Conservation (phyloP, 1,140 invertebrate genomes). For the Tetramorium parvispinum region DNA sequence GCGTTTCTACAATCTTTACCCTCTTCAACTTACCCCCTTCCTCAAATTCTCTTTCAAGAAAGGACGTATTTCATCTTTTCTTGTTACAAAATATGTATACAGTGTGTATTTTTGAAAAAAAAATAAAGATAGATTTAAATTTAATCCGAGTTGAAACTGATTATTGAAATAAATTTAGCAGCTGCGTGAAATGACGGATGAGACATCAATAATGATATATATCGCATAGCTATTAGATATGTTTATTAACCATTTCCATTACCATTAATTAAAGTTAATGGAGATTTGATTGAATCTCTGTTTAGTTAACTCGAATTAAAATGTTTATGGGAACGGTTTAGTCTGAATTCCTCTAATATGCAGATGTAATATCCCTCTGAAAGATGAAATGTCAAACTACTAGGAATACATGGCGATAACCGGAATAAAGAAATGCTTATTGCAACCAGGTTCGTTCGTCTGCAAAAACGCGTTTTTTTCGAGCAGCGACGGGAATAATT, state of each 20-base stretch:
- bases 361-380: neutral
- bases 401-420: neutral
- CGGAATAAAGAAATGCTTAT: slow-evolving; percentile 15
- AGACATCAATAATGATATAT: neutral
- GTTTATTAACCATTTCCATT: neutral
- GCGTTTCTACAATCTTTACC: neutral
- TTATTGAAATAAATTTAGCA: neutral
- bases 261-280: neutral
- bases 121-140: neutral
- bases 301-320: neutral
- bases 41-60: neutral
- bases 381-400: slow-evolving; percentile 19
- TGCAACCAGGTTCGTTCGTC: neutral
- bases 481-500: neutral
- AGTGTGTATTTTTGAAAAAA: neutral
- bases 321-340: neutral
- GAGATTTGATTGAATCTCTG: neutral
- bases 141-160: neutral
- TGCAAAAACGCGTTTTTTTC: neutral
- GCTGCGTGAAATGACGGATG: neutral
- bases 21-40: neutral
- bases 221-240: neutral
- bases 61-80: neutral
- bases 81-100: neutral
- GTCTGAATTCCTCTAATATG: neutral